Percentiles rank a stretch among this genome's conserved stretches.
Evolutionary conservation across 2,888 invertebrate genomes (phyloP).

Genomic region (Platynereis dumerilii): DNA sequence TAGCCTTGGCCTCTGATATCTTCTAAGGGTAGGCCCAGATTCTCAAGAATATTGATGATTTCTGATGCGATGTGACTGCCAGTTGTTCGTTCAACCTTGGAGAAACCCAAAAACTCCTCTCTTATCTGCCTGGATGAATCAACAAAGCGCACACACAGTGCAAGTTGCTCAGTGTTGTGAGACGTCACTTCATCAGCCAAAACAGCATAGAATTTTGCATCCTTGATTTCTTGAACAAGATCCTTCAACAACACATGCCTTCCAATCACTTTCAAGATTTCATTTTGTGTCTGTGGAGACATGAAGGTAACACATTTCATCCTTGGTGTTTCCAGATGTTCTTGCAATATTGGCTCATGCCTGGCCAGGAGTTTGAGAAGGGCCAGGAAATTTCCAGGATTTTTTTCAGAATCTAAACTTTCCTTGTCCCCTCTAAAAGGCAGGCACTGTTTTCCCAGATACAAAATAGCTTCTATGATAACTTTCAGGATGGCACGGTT

Average conservation of each 20-base stretch:
- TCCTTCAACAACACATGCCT: constrained; percentile 5
- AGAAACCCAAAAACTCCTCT: constrained; percentile 11
- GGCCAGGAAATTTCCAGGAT: background rate
- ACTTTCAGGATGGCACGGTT: background rate
- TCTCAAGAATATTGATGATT: constrained; percentile 9
- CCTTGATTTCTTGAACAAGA: constrained; percentile 13
- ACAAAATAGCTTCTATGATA: background rate
- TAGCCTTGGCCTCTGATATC: constrained; percentile 17
- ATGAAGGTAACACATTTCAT: constrained; percentile 14
- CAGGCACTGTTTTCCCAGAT: background rate
- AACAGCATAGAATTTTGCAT: constrained; percentile 7
- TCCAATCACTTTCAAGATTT: constrained; percentile 10
- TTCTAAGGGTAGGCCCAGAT: constrained; percentile 13
- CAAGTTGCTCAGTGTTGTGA: constrained; percentile 15
- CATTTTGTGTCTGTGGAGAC: constrained; percentile 9
- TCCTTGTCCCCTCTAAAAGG: background rate
- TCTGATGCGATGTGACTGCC: constrained; percentile 9
- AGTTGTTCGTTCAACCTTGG: background rate
- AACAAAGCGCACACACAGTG: constrained; percentile 11
- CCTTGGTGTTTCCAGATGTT: constrained; percentile 17
- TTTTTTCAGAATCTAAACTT: background rate
- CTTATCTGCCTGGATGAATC: constrained; percentile 10
- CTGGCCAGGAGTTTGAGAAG: background rate
- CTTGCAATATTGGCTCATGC: background rate
- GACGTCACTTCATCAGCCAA: constrained; percentile 20